Base-by-base conservation (phyloP, 1,140 invertebrate species). In the Formica exsecta region DNA sequence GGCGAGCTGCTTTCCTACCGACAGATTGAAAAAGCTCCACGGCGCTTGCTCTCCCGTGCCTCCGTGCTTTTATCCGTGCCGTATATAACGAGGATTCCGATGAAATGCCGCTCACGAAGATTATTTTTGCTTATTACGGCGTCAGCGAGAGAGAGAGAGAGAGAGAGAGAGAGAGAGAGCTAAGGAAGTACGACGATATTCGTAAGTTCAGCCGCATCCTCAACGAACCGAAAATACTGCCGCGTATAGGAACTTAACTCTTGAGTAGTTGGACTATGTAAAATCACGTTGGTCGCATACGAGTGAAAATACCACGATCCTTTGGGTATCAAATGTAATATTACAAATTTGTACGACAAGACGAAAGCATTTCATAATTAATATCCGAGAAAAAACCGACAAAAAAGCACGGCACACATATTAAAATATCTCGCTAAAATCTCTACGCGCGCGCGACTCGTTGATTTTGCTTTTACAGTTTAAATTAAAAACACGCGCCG, bases 21-120 rank as follows among this genome's bases (percentile, higher is more conserved):
- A 87, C 80, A 80, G 86, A 88, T 91, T 90, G 91, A 90, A 87
- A 90, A 89, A 87, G 54, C 71, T 81, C 64, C 22, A 13, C 38
- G 38, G 38, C 54, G 54, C 54, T 36, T 38, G 32, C 13, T 51
- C 8, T 36, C 25, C 44, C 48, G 16, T 48, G 74, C 54, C 54
- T 61, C 41, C 64, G 73, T 71, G 71, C 86, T 84, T 80, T 85
- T 62, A 57, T 36, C 32, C 41, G 0, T 22, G 6, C 13, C 36
- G 32, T 70, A 54, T 84, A 77, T 64, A 86, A 41, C 71, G 59
- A 73, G 68, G 70, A 62, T 41, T 80, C 48, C 48, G 84, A 68
- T 66, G 87, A 62, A 73, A 90, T 68, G 79, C 36, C 62, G 29
- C 2, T 25, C 32, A 68, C 54, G 48, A 48, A 87, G 70, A 84